These are phyloP conservation scores for Hirtodrosophila confusa DNA, from an alignment of 2,888 invertebrate species.

Conservation along the genomic window DNA sequence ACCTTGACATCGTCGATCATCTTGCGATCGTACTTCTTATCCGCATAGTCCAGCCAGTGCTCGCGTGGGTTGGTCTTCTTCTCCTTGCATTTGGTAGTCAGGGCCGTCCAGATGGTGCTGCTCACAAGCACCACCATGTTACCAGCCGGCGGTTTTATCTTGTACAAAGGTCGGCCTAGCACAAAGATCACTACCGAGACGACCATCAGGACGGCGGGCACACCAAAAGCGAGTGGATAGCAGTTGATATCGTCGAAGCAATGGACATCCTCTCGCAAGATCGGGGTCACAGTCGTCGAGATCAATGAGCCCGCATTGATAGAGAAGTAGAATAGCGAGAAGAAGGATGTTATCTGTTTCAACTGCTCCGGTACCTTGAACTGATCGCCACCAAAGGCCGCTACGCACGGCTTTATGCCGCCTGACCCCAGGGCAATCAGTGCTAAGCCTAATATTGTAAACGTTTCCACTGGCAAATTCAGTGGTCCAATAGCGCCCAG, in stretches of 20 bases:
- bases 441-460: slow-evolving; percentile 88
- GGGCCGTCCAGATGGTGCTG: slow-evolving; percentile 87
- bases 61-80: slow-evolving; percentile 85
- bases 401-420: slow-evolving; percentile 93
- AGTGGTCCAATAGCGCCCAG: slow-evolving; percentile 86
- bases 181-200: slow-evolving; percentile 88
- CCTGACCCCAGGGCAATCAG: slow-evolving; percentile 91
- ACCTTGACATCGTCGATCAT: slow-evolving; percentile 92
- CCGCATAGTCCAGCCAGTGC: slow-evolving; percentile 96
- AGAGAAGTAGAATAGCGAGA: slow-evolving; percentile 91
- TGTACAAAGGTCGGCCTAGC: slow-evolving; percentile 87
- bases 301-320: slow-evolving; percentile 88
- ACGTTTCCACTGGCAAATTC: slow-evolving; percentile 84
- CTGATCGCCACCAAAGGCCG: slow-evolving; percentile 93
- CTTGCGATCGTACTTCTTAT: slow-evolving; percentile 88
- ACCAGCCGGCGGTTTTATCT: slow-evolving; percentile 88
- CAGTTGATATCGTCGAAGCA: slow-evolving; percentile 89
- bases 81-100: slow-evolving; percentile 82
- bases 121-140: slow-evolving; percentile 88
- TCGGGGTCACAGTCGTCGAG: slow-evolving; percentile 90
- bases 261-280: slow-evolving; percentile 88
- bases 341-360: slow-evolving; percentile 88
- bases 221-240: slow-evolving; percentile 90
- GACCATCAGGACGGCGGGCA: slow-evolving; percentile 87
- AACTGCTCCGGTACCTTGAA: slow-evolving; percentile 88